These are phyloP conservation scores for Anguilla megastoma DNA, from an alignment of 2,797 vertebrate species.

Conservation along the genomic window DNA sequence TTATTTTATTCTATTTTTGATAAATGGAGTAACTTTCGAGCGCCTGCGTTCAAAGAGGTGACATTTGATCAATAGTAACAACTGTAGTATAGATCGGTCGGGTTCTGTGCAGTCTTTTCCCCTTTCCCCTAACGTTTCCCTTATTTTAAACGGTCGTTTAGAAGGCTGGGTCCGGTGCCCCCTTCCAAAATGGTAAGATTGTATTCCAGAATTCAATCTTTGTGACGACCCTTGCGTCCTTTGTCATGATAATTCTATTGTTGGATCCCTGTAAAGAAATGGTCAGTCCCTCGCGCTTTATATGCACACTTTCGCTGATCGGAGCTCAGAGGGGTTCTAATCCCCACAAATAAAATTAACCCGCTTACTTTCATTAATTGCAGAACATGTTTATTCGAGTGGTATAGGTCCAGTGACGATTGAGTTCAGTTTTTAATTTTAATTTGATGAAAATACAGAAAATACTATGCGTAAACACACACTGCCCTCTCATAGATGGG, in stretches of 20 bases:
- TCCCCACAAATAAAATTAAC: constrained; percentile 59
- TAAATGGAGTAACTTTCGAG: constrained; percentile 56
- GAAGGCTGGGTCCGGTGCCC: constrained; percentile 46
- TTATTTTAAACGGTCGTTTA: constrained; percentile 50
- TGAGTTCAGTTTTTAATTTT: background rate
- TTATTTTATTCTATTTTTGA: constrained; percentile 48
- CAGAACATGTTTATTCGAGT: constrained; percentile 64
- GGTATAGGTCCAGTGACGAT: constrained; percentile 36
- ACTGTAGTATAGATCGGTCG: constrained; percentile 52
- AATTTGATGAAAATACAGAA: background rate
- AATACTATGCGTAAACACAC: background rate
- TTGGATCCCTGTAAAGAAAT: constrained; percentile 68
- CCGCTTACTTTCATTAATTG: constrained; percentile 62
- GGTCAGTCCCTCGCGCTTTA: constrained; percentile 64
- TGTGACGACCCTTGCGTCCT: constrained; percentile 62
- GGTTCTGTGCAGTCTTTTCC: constrained; percentile 54
- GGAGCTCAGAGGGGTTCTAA: constrained; percentile 63
- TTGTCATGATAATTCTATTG: constrained; percentile 78
- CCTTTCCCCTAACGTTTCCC: constrained; percentile 54
- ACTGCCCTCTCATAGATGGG: background rate
- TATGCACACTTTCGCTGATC: constrained; percentile 67
- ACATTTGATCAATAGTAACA: constrained; percentile 60
- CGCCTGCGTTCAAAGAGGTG: constrained; percentile 53
- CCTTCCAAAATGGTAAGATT: constrained; percentile 57
- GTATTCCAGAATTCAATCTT: constrained; percentile 61